phyloP scores from a whole-genome alignment of 37 sponge, comb jelly and placozoan species.

The Chondrilla cf. caribensis region DNA sequence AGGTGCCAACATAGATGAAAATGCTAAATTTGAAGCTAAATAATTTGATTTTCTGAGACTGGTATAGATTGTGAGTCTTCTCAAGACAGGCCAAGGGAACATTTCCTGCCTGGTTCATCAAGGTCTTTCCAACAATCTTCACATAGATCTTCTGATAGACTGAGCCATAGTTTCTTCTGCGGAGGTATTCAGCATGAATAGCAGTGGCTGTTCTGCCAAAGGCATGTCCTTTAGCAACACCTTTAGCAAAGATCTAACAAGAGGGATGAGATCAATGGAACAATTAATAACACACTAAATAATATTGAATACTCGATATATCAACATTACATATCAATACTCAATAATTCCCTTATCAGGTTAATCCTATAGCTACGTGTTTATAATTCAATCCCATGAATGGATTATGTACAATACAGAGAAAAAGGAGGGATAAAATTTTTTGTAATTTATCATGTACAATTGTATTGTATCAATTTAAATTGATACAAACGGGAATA shows the following conservation, averaged over 20 bases:
- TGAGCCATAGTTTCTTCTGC: not conserved
- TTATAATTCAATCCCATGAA: too few relatives aligned
- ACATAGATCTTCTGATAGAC: conserved; percentile 32
- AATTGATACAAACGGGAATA: too few relatives aligned
- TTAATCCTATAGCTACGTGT: too few relatives aligned
- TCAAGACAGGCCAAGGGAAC: not conserved
- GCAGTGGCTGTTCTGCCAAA: conserved; percentile 40
- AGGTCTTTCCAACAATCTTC: conserved; percentile 36
- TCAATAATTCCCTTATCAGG: too few relatives aligned
- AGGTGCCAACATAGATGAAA: conserved; percentile 20
- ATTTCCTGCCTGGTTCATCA: conserved; percentile 11
- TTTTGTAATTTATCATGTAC: too few relatives aligned
- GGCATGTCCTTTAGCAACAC: conserved; percentile 35
- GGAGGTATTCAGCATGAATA: conserved; percentile 6
- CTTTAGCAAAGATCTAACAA: conserved; percentile 39
- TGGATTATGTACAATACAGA: too few relatives aligned
- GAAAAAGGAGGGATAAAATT: too few relatives aligned
- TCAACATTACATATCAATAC: too few relatives aligned
- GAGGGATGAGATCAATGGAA: too few relatives aligned
- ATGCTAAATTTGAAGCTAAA: conserved; percentile 2
- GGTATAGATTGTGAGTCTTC: not conserved
- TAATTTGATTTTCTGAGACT: not conserved
- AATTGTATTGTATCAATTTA: too few relatives aligned
- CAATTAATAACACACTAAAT: too few relatives aligned
- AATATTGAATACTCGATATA: too few relatives aligned